Conservation (phyloP, 2,888 invertebrate species). For the Cryptophagus acutangulus region DNA sequence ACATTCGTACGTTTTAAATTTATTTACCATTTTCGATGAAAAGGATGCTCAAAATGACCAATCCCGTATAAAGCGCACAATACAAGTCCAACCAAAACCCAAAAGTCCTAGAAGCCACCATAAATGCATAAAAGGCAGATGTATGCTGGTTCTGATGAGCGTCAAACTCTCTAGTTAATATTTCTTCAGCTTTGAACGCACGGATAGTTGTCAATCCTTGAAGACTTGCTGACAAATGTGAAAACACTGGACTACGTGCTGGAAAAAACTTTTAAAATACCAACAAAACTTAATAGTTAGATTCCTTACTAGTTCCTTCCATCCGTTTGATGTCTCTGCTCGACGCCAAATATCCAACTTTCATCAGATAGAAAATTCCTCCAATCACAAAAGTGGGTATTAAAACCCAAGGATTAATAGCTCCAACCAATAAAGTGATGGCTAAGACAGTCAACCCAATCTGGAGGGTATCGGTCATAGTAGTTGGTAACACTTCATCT, state of each 20-base stretch:
- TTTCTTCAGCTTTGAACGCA: conserved; percentile 61
- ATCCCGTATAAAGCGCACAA: conserved; percentile 58
- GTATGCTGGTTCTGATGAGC: conserved; percentile 61
- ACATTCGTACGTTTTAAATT: no score
- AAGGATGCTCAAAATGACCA: conserved; percentile 61
- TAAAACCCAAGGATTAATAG: conserved; percentile 66
- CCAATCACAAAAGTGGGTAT: conserved; percentile 63
- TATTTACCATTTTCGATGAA: conserved; percentile 57
- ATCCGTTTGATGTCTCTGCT: conserved; percentile 69
- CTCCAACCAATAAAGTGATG: conserved; percentile 64
- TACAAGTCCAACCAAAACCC: conserved; percentile 66
- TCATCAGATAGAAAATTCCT: conserved; percentile 60
- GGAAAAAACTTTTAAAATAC: no score
- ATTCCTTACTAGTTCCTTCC: conserved; percentile 63
- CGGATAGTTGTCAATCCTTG: conserved; percentile 73
- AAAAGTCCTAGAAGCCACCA: conserved; percentile 60
- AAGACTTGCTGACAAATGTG: conserved; percentile 67
- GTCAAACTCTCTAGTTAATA: conserved; percentile 59
- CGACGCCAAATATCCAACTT: conserved; percentile 65
- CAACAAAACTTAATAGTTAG: no score
- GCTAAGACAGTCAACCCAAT: conserved; percentile 61
- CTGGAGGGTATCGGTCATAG: conserved; percentile 51
- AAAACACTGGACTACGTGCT: conserved; percentile 76
- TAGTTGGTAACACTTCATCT: conserved; percentile 52
- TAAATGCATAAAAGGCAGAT: conserved; percentile 67